Percentiles rank a stretch among this genome's conserved stretches.
Conservation (phyloP, 2,797 vertebrate species). For the Notoglanidium macrostoma region DNA sequence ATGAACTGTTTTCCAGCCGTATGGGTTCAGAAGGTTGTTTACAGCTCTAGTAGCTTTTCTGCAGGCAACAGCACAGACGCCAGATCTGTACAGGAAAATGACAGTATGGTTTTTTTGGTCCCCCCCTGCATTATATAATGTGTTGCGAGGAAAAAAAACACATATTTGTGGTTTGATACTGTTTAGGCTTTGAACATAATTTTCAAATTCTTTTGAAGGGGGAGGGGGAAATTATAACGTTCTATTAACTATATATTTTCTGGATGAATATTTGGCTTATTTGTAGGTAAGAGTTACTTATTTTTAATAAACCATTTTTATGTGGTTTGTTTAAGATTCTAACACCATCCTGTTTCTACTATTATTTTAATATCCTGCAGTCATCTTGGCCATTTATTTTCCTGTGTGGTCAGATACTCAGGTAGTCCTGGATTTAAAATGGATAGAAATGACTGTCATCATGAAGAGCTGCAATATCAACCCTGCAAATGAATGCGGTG, state of each 20-base stretch:
- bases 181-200: neutral
- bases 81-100: slow-evolving; percentile 10
- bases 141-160: neutral
- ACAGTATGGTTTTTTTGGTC: neutral
- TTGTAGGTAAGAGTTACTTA: neutral
- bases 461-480: neutral
- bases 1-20: slow-evolving; percentile 16
- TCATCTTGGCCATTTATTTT: neutral
- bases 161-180: neutral
- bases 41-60: slow-evolving; percentile 19
- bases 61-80: neutral
- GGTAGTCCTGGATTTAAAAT: slow-evolving; percentile 5
- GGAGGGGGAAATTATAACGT: neutral
- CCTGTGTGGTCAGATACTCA: slow-evolving; percentile 27
- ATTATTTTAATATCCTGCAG: slow-evolving; percentile 9
- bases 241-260: slow-evolving; percentile 24
- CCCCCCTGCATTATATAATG: neutral
- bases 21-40: slow-evolving; percentile 18
- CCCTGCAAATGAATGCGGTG: neutral
- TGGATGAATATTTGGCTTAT: neutral
- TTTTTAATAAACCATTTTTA: slow-evolving; percentile 5
- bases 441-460: neutral
- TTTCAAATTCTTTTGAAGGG: neutral
- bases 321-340: slow-evolving; percentile 1
- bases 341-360: neutral